Percentiles rank a stretch among this genome's conserved stretches.
Evolutionary conservation across 2,113 vertebrate species (phyloP).

Genomic region (Cettia cetti): DNA sequence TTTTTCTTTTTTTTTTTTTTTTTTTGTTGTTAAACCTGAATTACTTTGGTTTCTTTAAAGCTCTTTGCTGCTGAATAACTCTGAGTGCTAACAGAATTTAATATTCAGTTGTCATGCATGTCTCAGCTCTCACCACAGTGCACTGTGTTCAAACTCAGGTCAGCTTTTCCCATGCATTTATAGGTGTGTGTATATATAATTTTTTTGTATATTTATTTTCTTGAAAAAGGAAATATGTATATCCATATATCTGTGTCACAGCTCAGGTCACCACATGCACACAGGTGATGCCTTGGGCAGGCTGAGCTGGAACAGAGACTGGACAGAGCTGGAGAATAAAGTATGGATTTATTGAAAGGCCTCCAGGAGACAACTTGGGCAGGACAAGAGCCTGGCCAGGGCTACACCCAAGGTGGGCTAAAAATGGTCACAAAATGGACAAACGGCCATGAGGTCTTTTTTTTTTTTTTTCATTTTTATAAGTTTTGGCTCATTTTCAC

Average conservation of each 20-base stretch:
- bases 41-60: slow-evolving; percentile 24
- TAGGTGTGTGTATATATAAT: rapidly evolving
- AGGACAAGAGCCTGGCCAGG: too few species aligned
- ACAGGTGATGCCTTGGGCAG: not conserved
- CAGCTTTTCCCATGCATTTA: not conserved
- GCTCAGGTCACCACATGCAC: not conserved
- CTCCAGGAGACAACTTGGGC: not conserved
- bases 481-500: too few species aligned
- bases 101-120: slow-evolving; percentile 13
- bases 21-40: not conserved
- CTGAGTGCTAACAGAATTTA: slow-evolving; percentile 41
- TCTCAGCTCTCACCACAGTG: not conserved
- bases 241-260: rapidly evolving
- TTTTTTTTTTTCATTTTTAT: too few species aligned
- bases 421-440: too few species aligned
- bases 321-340: too few species aligned
- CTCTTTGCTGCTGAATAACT: slow-evolving; percentile 30
- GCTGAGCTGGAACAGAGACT: not conserved
- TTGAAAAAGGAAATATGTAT: not conserved
- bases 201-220: rapidly evolving
- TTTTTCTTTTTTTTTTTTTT: not conserved
- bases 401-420: too few species aligned
- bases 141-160: not conserved
- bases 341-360: too few species aligned
- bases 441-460: too few species aligned